These are phyloP conservation scores for Pheucticus melanocephalus DNA, from an alignment of 2,113 vertebrate species.

Conservation along the genomic window DNA sequence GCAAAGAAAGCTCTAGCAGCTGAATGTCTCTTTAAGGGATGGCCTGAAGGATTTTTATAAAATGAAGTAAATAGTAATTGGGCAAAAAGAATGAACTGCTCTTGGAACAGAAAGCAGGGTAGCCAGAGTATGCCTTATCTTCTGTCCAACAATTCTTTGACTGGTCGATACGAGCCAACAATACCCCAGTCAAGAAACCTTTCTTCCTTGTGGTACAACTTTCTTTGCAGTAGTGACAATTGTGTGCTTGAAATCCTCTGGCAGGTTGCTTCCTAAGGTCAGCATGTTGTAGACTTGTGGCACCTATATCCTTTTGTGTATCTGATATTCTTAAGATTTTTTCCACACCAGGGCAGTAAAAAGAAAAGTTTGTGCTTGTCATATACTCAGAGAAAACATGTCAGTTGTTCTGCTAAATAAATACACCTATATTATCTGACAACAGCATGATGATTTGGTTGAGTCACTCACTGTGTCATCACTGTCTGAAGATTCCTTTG, in stretches of 20 bases:
- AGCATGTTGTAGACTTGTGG: background rate
- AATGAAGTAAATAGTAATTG: background rate
- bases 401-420: background rate
- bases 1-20: background rate
- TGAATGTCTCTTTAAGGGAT: background rate
- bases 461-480: conserved; percentile 7
- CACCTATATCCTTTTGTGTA: background rate
- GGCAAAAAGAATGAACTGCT: background rate
- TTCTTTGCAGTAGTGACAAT: background rate
- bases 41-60: background rate
- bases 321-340: background rate
- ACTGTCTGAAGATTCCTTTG: conserved; percentile 26
- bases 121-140: background rate
- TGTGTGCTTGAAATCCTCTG: background rate
- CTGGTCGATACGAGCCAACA: background rate
- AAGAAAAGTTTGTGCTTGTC: background rate
- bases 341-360: background rate
- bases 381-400: background rate
- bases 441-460: background rate
- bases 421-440: background rate
- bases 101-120: background rate
- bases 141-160: background rate
- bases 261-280: background rate
- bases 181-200: accelerated
- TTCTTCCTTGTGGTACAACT: background rate